phyloP scores from a whole-genome alignment of 2,797 vertebrate species.

The Rhinella marina region DNA sequence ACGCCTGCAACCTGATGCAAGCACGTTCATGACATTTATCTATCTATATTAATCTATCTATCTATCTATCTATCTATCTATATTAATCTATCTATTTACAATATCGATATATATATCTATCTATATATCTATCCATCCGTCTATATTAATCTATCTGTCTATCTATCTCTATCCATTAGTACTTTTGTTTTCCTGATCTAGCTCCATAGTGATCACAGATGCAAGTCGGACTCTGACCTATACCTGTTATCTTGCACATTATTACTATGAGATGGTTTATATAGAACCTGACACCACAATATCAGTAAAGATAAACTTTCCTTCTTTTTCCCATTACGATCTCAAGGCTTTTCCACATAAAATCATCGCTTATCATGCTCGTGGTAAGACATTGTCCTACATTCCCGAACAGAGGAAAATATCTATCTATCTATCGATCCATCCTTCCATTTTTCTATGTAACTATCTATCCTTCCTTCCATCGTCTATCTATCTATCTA shows the following conservation, averaged over 20 bases:
- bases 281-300: conserved; percentile 15
- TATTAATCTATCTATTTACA: no score
- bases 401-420: conserved; percentile 29
- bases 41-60: no score
- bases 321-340: neutral
- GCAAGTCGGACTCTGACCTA: neutral
- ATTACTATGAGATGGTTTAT: conserved; percentile 17
- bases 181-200: neutral
- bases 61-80: no score
- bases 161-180: neutral
- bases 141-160: no score
- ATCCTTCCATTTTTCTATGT: no score
- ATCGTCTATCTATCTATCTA: no score
- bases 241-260: neutral
- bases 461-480: no score
- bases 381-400: neutral
- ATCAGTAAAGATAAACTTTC: conserved; percentile 36
- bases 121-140: no score
- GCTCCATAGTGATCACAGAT: neutral
- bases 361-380: neutral
- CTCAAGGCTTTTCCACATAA: conserved; percentile 8
- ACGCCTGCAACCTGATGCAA: no score
- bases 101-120: no score
- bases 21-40: no score
- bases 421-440: no score